Evolutionary conservation across 2,797 vertebrate species (phyloP).

Genomic region (Poeciliopsis turneri): DNA sequence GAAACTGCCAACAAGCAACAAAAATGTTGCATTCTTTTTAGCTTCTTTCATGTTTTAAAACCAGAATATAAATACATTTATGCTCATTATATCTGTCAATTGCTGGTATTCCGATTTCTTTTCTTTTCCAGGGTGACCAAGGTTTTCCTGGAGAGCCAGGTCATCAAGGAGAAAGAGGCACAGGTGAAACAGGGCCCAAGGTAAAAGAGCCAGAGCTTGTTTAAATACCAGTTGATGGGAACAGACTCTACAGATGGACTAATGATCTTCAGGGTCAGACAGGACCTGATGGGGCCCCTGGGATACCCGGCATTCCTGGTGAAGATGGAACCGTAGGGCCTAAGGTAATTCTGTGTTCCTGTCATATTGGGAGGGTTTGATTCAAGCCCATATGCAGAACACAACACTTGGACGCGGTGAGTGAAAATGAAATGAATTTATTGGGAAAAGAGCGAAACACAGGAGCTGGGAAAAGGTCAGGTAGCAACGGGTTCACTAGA

Average conservation of each 20-base stretch:
- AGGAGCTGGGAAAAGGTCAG: no score
- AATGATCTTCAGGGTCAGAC: conserved; percentile 78
- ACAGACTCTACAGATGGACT: neutral
- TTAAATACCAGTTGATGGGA: neutral
- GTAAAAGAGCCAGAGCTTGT: conserved; percentile 37
- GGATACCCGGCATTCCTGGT: conserved; percentile 83
- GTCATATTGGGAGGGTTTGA: no score
- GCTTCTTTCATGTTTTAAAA: neutral
- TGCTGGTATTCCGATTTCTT: neutral
- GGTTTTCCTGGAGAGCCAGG: conserved; percentile 85
- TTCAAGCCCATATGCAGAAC: no score
- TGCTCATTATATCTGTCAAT: neutral
- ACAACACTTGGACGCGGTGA: no score
- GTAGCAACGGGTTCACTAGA: no score
- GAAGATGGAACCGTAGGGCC: conserved; percentile 81
- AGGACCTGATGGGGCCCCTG: conserved; percentile 79
- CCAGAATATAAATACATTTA: no score
- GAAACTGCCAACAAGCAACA: neutral
- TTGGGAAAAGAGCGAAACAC: no score
- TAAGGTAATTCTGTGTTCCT: conserved; percentile 77
- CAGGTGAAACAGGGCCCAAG: conserved; percentile 81
- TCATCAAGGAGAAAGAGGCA: conserved; percentile 79
- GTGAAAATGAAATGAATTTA: no score
- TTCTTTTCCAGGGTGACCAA: conserved; percentile 81
- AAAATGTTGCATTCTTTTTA: neutral